Conservation (phyloP, 2,888 invertebrate species). For the Biston stratarius region DNA sequence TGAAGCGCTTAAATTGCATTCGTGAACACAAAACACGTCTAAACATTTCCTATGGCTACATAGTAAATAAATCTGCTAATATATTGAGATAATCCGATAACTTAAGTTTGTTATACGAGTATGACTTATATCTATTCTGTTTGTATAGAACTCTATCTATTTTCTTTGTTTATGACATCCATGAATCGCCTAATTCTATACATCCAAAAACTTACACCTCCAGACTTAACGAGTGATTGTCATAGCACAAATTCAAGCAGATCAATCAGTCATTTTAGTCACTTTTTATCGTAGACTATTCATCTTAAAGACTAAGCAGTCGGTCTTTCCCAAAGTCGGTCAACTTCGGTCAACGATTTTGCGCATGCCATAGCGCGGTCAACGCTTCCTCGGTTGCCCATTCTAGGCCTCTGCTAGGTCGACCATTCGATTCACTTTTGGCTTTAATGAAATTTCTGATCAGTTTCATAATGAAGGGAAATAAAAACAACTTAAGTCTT, state of each 20-base stretch:
- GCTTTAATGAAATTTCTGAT: constrained; percentile 7
- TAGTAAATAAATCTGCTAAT: too few species aligned
- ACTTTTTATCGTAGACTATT: constrained; percentile 27
- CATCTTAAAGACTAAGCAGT: constrained; percentile 21
- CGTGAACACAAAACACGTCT: too few species aligned
- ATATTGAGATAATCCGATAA: too few species aligned
- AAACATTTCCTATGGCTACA: too few species aligned
- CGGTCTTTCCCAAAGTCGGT: constrained; percentile 29
- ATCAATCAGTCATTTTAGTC: constrained; percentile 24
- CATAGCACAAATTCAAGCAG: constrained; percentile 8
- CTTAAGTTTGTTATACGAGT: too few species aligned
- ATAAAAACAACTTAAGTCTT: not conserved
- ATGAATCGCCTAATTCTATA: too few species aligned
- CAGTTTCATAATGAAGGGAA: not conserved
- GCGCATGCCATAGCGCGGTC: constrained; percentile 31
- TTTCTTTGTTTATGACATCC: too few species aligned
- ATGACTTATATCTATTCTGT: not conserved
- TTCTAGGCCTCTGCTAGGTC: constrained; percentile 25
- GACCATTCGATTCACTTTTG: constrained; percentile 22
- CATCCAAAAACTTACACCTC: constrained; percentile 9
- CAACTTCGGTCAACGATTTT: constrained; percentile 31
- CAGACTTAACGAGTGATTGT: constrained; percentile 24
- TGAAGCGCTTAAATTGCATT: too few species aligned
- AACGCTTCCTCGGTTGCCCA: constrained; percentile 30
- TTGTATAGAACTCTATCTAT: not conserved